Evolutionary conservation across 1,140 invertebrate species (phyloP), one percentile per base, ranked within the genome.

Genomic region (Anagrus nilaparvatae): DNA sequence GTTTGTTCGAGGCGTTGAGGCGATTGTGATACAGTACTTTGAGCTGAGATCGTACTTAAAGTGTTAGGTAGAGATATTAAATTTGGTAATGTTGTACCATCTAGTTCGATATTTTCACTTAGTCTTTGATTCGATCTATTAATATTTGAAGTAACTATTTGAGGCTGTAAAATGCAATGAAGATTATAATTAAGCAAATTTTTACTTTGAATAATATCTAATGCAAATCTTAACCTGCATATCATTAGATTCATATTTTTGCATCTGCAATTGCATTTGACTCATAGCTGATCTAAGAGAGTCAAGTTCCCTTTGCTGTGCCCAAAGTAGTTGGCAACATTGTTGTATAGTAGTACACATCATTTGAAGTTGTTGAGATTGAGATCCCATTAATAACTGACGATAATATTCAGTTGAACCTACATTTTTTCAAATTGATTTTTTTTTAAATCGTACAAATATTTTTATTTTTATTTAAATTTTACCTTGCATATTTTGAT

Each of bases 321-420:
- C 55, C 70, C 75, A 76, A 18, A 79, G 52, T 4, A 77, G 56
- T 51, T 79, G 74, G 56, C 74, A 78, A 48, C 76, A 78, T 41
- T 78, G 75, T 48, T 73, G 75, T 23, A 79, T 63, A 1, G 75
- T 74, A 35, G 72, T 71, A 3, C 73, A 67, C 44, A 77, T 65
- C 57, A 78, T 66, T 54, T 78, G 76, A 38, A 78, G 65, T 14
- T 75, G 74, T 51, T 75, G 73, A 44, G 71, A 61, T 49, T 73
- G 71, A 38, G 72, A 72, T 29, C 68, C 64, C 41, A 73, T 46
- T 21, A 73, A 47, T 40, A 73, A 46, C 28, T 67, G 67, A 34
- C 58, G 55, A 51, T 63, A 62, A 43, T 60, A 61, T 38, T 62
- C 63, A 3, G 38, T 33, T 29, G 44, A 40, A 9, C 38, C 44